phyloP scores from a whole-genome alignment of 2,797 vertebrate species.

The Perdix hodgsoniae region DNA sequence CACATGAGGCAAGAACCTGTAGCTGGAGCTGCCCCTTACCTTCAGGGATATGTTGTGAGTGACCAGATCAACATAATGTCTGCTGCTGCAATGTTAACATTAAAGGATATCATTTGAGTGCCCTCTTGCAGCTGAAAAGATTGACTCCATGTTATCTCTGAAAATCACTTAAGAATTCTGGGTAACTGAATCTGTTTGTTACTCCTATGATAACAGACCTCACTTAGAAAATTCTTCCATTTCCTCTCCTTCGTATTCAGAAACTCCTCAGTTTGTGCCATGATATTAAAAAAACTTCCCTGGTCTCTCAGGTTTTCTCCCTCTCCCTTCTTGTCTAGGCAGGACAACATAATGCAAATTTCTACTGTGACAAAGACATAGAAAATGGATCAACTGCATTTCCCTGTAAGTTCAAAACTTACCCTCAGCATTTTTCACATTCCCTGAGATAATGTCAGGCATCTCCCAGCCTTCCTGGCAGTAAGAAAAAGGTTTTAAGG shows the following conservation, averaged over 20 bases:
- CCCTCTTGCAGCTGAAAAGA: neutral
- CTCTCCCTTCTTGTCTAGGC: neutral
- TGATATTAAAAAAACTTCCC: neutral
- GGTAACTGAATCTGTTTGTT: neutral
- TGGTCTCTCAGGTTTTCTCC: neutral
- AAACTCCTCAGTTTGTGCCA: neutral
- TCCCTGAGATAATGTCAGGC: neutral
- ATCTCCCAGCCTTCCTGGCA: neutral
- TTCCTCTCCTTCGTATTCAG: neutral
- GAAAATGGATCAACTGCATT: conserved; percentile 2
- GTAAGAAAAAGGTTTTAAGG: neutral
- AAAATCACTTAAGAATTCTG: neutral
- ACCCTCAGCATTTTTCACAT: neutral
- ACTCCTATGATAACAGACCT: neutral
- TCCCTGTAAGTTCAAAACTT: neutral
- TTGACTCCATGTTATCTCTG: neutral
- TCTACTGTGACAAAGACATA: neutral
- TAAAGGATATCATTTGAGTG: neutral
- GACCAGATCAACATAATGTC: neutral
- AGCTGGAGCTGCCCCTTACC: neutral
- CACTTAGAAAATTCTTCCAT: neutral
- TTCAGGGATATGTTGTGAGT: neutral
- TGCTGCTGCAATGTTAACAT: neutral
- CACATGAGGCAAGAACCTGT: neutral
- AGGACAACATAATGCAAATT: conserved; percentile 18